Percentiles rank a stretch among this genome's conserved stretches.
Conservation (phyloP, 2,113 vertebrate genomes). For the Illadopsis cleaveri region DNA sequence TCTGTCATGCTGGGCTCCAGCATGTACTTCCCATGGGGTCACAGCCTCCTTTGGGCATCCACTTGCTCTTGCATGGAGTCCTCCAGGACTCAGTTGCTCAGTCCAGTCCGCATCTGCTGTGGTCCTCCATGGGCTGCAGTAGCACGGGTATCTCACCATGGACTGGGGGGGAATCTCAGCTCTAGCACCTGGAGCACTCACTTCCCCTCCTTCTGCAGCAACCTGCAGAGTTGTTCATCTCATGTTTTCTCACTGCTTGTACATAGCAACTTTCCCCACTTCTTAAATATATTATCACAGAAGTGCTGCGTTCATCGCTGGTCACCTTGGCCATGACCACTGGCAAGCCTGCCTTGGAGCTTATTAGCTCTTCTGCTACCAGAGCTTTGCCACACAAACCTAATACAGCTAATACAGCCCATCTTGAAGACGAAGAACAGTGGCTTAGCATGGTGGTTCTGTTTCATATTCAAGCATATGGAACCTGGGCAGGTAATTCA, state of each 20-base stretch:
- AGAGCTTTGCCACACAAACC: not conserved
- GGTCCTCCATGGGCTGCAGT: not conserved
- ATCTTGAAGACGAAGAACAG: not conserved
- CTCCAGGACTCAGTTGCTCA: not conserved
- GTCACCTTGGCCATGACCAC: not conserved
- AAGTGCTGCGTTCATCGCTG: no score
- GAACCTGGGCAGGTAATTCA: not conserved
- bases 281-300: not conserved
- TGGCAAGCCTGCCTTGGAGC: rapidly evolving
- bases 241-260: not conserved
- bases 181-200: not conserved
- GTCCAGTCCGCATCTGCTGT: no score
- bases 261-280: not conserved
- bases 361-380: not conserved
- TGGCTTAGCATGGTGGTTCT: not conserved
- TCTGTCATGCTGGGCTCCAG: not conserved
- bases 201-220: not conserved
- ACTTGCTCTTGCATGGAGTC: not conserved
- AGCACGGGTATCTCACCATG: not conserved
- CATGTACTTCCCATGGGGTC: not conserved
- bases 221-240: not conserved
- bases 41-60: not conserved
- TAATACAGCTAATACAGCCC: not conserved
- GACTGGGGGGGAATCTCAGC: not conserved
- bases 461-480: not conserved